A percentile compares a stretch with the other conserved stretches of the same genome.
Conservation (phyloP, 2,888 invertebrate species). For the Neria commutata region DNA sequence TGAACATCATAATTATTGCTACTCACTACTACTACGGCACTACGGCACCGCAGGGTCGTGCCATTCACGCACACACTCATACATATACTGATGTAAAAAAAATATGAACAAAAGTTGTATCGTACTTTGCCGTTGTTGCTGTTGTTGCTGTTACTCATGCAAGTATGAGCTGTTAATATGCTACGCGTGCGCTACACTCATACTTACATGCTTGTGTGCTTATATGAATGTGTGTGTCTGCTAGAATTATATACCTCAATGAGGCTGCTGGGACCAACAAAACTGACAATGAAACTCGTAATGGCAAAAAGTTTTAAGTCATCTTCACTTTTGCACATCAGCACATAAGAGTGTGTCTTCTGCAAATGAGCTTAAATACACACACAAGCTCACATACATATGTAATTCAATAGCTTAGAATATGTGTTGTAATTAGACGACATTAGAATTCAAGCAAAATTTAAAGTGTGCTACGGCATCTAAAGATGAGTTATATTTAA, state of each 20-base stretch:
- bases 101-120: conserved; percentile 3
- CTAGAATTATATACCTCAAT: background rate
- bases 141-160: background rate
- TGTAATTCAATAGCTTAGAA: no score
- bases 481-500: no score
- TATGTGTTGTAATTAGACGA: no score
- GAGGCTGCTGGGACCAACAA: conserved; percentile 41
- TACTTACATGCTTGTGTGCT: background rate
- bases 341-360: no score
- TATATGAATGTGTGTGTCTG: background rate
- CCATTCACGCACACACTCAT: background rate
- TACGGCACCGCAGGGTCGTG: no score
- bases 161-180: no score
- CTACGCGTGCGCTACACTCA: no score
- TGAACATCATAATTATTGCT: conserved; percentile 49
- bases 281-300: conserved; percentile 49
- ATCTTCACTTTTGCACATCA: no score
- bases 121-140: background rate
- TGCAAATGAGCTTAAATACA: no score
- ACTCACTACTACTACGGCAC: background rate
- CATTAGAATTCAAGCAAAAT: no score
- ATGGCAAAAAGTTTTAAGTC: conserved; percentile 49
- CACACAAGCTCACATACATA: no score
- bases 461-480: no score
- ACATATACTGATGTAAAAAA: background rate